Evolutionary conservation across 2,113 vertebrate genomes (phyloP), one percentile per base, ranked within the genome.

Genomic region (Pagrus major): DNA sequence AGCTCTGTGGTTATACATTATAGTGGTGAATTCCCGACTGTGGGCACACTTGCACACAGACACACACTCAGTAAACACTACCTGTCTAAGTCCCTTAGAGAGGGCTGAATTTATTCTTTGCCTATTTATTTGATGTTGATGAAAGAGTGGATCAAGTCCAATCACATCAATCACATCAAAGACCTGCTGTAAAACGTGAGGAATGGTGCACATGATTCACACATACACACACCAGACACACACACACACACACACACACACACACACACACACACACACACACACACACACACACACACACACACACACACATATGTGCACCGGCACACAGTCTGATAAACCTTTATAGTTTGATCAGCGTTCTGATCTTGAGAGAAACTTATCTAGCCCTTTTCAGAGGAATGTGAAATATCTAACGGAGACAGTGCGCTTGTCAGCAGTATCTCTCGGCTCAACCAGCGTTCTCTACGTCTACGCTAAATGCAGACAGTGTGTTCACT

Each of bases 161-260:
- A 67, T 90, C 59, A 29, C 79, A 89, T 90, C 89, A 88, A 60
- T 91, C 87, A 82, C 86, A 84, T 89, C 84, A 93, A 91, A 91
- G 84, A 49, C 76, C 78, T 81, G 44, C 78, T 80, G 69, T 69
- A 85, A 85, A 86, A 87, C 4, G 23, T 31, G 74, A 66, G 61
- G 79, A 85, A 81, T 51, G 69, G 52, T 72, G 69, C 59, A 70
- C 54, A 64, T 52, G 73, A 71, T 44, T 49, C 47, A 33, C 46
- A 21, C 27, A 44, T 52, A 41, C n/a, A n/a, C n/a, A n/a, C n/a
- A n/a, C n/a, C n/a, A n/a, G n/a, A 41, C 47, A 33, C 46, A 21
- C 27, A 44, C 47, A 41, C 47, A 33, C 46, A 21, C 27, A 44
- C 47, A 41, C 47, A 33, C 41, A 21, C 27, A 44, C 47, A 42